Percentiles rank a stretch among this genome's conserved stretches.
These are phyloP conservation scores for Cephus pulcher DNA, from an alignment of 2,888 invertebrate species.

Conservation along the genomic window DNA sequence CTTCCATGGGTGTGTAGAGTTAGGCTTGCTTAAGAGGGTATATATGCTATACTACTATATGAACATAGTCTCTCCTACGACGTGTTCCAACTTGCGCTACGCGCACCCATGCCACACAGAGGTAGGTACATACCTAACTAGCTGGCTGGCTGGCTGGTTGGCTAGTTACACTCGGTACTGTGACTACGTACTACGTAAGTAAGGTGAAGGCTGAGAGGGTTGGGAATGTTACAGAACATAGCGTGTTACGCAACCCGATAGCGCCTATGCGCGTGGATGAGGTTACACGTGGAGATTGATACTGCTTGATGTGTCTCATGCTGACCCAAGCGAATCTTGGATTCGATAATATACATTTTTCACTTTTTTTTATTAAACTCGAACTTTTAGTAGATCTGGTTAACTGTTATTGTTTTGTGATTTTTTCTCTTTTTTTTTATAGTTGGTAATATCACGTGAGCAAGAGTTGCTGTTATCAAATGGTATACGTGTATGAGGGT, in stretches of 20 bases:
- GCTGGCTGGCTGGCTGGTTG: not conserved
- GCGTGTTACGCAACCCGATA: not conserved
- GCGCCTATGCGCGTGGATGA: not conserved
- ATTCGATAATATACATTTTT: not conserved
- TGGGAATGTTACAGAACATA: not conserved
- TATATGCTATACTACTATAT: conserved; percentile 19
- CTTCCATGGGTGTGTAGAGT: conserved; percentile 52
- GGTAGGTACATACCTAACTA: not conserved
- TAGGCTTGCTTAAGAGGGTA: conserved; percentile 45
- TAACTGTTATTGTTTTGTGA: not conserved
- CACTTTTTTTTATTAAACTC: not conserved
- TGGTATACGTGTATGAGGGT: not conserved
- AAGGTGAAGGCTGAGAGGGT: not conserved
- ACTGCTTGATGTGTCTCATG: not conserved
- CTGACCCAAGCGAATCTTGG: not conserved
- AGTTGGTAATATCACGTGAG: not conserved
- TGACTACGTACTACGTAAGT: not conserved
- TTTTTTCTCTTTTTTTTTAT: not conserved
- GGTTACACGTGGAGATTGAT: not conserved
- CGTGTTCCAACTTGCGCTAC: conserved; percentile 6
- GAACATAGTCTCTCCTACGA: conserved; percentile 3
- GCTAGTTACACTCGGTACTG: not conserved
- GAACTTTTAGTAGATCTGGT: not conserved
- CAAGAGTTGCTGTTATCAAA: not conserved
- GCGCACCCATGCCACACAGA: conserved; percentile 3